Base-by-base conservation (phyloP, 2,797 vertebrate genomes). In the Rousettus madagascariensis region DNA sequence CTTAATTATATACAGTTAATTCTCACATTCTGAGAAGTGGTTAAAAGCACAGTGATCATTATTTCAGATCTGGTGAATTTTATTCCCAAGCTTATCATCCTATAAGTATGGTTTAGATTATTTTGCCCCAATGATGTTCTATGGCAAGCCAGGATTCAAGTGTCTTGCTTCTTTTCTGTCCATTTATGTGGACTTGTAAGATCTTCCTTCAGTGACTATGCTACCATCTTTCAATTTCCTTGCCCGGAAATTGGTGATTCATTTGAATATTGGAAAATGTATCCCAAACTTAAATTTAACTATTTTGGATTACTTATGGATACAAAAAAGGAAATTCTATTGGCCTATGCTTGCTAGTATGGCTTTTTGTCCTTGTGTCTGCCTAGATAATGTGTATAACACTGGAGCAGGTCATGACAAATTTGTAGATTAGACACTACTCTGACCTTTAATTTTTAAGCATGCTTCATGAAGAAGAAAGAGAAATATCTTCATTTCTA, bases 211-310 rank as follows among this genome's bases (percentile, higher is more conserved):
- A 69, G 46, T 59, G 43, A 49, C n/a, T 36, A 10, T 72, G 59
- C 30, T 9, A 71, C 53, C 26, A 30, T 59, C 57, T 61, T 92
- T 77, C 78, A 33, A 36, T 77, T 86, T 41, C 55, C 82, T 61
- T 86, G 43, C 33, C 46, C 78, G 46, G 43, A 95, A 97, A 51
- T 33, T 49, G 12, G 55, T 87, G 55, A 92, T 28, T 95, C 77
- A 68, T 65, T 26, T 84, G 57, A 72, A 82, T 69, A 82, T 65
- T 92, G 57, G 16, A 53, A 92, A 65, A 9, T 38, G 1, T 51
- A n/a, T 55, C 10, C 57, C 66, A 93, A 63, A 57, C 41, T 55
- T 66, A 69, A 66, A 17, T 86, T 33, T 79, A 71, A 49, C 46
- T 49, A 13, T 49, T 49, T 46, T 12, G 8, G 17, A 72, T 59